Evolutionary conservation across 2,797 vertebrate genomes (phyloP).

Genomic region (Catostomus latipinnis): DNA sequence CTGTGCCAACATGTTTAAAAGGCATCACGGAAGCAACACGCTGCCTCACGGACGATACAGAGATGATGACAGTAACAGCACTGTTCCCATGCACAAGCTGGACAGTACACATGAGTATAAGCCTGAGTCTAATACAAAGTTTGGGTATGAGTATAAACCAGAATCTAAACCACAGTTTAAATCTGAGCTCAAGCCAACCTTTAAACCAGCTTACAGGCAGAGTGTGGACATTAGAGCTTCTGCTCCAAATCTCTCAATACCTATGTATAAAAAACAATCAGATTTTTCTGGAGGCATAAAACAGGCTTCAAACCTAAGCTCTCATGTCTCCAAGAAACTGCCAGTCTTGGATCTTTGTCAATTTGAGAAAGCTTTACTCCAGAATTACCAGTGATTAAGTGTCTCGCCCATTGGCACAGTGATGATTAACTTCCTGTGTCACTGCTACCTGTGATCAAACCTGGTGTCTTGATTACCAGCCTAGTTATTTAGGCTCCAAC

Average conservation of each 20-base stretch:
- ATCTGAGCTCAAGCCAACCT: constrained; percentile 34
- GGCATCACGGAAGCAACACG: constrained; percentile 2
- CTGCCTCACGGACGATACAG: constrained; percentile 5
- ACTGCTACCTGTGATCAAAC: no score
- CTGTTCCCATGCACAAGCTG: neutral
- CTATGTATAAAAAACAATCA: constrained; percentile 16
- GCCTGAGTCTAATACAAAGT: constrained; percentile 58
- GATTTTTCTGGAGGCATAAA: neutral
- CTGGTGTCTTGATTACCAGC: no score
- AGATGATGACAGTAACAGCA: constrained; percentile 74
- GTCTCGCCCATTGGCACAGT: neutral
- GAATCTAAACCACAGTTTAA: neutral
- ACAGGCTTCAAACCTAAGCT: neutral
- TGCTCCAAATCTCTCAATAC: constrained; percentile 76
- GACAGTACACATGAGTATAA: constrained; percentile 61
- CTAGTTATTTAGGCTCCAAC: no score
- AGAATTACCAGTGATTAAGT: neutral
- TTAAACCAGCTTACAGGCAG: constrained; percentile 47
- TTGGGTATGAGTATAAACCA: constrained; percentile 58
- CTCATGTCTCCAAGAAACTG: constrained; percentile 5
- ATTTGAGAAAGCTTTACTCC: neutral
- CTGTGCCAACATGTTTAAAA: constrained; percentile 62
- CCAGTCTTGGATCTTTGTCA: neutral
- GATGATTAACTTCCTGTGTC: neutral
- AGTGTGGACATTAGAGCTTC: constrained; percentile 75